These are phyloP conservation scores for Nymphalis c-album DNA, from an alignment of 2,888 invertebrate species.

Conservation along the genomic window DNA sequence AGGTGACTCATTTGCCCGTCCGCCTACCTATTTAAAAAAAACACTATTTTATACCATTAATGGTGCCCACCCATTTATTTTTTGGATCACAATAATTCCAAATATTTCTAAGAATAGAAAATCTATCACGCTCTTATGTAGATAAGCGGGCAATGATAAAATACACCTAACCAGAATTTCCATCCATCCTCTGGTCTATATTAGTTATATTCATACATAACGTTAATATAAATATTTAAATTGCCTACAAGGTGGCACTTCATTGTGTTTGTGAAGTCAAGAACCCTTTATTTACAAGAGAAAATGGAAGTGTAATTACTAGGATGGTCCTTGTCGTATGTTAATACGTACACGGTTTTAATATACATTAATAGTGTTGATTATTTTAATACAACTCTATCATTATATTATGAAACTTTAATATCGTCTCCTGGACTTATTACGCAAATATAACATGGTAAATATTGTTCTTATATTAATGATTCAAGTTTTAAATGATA, in stretches of 20 bases:
- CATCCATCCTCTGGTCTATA: no score
- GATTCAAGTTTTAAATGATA: neutral
- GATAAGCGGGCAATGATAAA: no score
- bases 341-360: slow-evolving; percentile 26
- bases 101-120: no score
- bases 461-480: slow-evolving; percentile 2
- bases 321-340: slow-evolving; percentile 34
- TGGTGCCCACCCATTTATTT: no score
- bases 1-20: no score
- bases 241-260: slow-evolving; percentile 30
- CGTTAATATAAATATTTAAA: slow-evolving; percentile 37
- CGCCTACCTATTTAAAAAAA: no score
- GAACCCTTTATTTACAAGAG: slow-evolving; percentile 39
- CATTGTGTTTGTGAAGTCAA: slow-evolving; percentile 39
- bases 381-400: slow-evolving; percentile 15
- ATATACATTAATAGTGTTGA: slow-evolving; percentile 18
- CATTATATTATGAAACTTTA: slow-evolving; percentile 13
- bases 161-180: no score
- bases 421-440: neutral
- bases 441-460: neutral
- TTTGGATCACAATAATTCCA: no score
- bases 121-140: no score
- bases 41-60: no score
- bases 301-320: slow-evolving; percentile 36
- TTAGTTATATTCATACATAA: slow-evolving; percentile 15